A percentile compares a stretch with the other conserved stretches of the same genome.
These are phyloP conservation scores for Chelidonichthys spinosus DNA, from an alignment of 2,797 vertebrate species.

Conservation along the genomic window DNA sequence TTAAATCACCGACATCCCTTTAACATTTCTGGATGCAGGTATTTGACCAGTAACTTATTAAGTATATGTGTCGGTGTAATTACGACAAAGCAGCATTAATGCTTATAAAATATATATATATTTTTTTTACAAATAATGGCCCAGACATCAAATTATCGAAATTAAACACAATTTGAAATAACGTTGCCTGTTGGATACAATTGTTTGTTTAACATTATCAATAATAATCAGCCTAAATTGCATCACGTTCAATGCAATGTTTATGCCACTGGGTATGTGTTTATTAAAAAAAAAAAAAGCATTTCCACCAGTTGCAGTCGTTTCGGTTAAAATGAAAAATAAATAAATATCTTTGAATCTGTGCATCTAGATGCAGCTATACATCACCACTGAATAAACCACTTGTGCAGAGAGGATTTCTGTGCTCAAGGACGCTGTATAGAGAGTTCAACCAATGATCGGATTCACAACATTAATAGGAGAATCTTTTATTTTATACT, in stretches of 20 bases:
- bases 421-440: conserved; percentile 64
- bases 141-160: not conserved
- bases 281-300: not conserved
- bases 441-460: conserved; percentile 45
- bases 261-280: not conserved
- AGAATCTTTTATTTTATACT: conserved; percentile 3
- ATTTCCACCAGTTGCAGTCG: not conserved
- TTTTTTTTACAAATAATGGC: not conserved
- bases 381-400: conserved; percentile 37
- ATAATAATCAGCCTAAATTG: not conserved
- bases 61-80: not conserved
- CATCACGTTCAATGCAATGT: not conserved
- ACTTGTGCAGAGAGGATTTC: conserved; percentile 41
- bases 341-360: not conserved
- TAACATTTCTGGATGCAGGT: not conserved
- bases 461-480: conserved; percentile 30
- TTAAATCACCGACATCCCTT: not conserved
- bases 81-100: not conserved
- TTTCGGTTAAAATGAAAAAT: not conserved
- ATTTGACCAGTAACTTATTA: not conserved
- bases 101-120: not conserved
- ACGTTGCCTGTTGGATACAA: not conserved
- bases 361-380: not conserved
- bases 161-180: not conserved
- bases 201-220: fast-evolving